Evolutionary conservation across 2,113 vertebrate genomes (phyloP), one percentile per base, ranked within the genome.

Genomic region (Trematomus loennbergii): DNA sequence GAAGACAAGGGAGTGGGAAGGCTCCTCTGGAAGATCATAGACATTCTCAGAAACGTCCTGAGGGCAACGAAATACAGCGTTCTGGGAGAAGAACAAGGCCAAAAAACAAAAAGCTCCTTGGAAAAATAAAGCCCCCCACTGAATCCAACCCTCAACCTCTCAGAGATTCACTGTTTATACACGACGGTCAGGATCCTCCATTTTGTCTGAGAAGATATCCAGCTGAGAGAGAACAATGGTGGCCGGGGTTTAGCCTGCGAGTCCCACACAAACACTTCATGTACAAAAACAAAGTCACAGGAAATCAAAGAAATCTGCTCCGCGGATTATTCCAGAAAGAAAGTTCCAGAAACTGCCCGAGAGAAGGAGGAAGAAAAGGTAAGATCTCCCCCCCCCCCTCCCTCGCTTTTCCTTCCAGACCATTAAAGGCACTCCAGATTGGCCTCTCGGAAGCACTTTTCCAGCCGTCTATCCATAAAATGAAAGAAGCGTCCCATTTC

Each of bases 41-140:
- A 95, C 94, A 85, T 90, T 95, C 94, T 93, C 83, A 69, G 88
- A 77, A 93, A 88, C 72, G 89, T 95, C 94, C 93, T 87, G 80
- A 93, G 94, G 92, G 83, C 83, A 91, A 72, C 64, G 78, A 76
- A 87, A 88, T 86, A 88, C 91, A 93, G 91, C 79, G 72, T 94
- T 94, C 93, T 93, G 89, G 89, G 77, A 90, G 88, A 83, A 76
- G 87, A 89, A 85, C 61, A 64, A 82, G 80, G 55, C 66, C 83
- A 79, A 62, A 87, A 43, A 36, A 65, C 25, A 3, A 64, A 89
- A 74, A 86, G 59, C 61, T 71, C 67, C 72, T 64, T 9, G 33
- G 33, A n/a, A 61, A 78, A 79, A 70, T 75, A 61, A 73, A 43
- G 59, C 66, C 72, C 73, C 40, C 70, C 53, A 67, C 43, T 67